Evolutionary conservation across 2,113 vertebrate species (phyloP).

Genomic region (Xyliphius kryptos): DNA sequence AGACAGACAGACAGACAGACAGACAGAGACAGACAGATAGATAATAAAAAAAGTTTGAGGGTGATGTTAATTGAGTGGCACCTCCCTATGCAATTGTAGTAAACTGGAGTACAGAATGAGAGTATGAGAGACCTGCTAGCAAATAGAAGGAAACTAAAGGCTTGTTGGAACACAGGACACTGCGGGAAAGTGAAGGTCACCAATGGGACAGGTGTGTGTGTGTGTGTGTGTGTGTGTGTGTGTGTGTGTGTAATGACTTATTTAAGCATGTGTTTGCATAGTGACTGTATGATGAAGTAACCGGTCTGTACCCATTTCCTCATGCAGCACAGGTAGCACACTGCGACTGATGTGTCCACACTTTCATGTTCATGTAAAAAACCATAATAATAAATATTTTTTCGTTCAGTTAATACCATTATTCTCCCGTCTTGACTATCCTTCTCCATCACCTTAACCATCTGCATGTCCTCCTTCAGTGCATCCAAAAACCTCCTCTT

Average conservation of each 20-base stretch:
- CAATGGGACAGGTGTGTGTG: constrained; percentile 10
- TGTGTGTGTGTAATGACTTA: constrained; percentile 1
- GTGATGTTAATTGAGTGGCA: background rate
- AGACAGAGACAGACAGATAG: no score
- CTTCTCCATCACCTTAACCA: no score
- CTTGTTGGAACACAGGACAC: constrained; percentile 40
- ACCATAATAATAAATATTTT: no score
- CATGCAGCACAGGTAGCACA: background rate
- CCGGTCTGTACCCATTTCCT: background rate
- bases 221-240: constrained; percentile 6
- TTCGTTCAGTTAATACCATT: no score
- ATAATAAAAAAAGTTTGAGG: no score
- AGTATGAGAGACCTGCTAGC: constrained; percentile 16
- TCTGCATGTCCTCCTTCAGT: no score
- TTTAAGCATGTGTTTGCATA: background rate
- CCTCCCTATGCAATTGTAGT: background rate
- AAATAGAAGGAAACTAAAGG: constrained; percentile 24
- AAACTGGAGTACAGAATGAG: background rate
- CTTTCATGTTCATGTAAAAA: no score
- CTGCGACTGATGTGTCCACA: background rate
- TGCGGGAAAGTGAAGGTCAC: constrained; percentile 49
- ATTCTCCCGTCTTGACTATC: no score
- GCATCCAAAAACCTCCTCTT: no score
- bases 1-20: no score
- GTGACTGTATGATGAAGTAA: background rate